phyloP scores from a whole-genome alignment of 2,888 invertebrate species.

The Tachina grossa region DNA sequence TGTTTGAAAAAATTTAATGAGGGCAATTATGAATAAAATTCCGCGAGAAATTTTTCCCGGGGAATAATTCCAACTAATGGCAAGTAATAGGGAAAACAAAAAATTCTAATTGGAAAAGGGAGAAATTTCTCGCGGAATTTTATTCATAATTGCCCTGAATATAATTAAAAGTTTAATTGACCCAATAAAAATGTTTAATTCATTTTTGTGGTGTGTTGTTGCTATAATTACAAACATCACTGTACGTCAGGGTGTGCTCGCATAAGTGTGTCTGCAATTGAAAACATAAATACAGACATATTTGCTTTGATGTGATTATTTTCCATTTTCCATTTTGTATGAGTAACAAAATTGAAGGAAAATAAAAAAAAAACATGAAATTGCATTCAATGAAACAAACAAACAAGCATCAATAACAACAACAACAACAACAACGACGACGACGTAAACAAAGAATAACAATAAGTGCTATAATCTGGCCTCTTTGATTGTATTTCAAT shows the following conservation, averaged over 20 bases:
- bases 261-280: neutral
- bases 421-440: neutral
- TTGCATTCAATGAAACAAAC: constrained; percentile 28
- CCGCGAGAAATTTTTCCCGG: too few relatives aligned
- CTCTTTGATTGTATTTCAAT: constrained; percentile 31
- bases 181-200: too few relatives aligned
- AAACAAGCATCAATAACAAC: neutral
- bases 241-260: neutral
- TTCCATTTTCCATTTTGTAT: constrained; percentile 6
- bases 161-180: too few relatives aligned
- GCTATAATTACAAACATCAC: neutral
- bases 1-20: too few relatives aligned
- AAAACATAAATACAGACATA: neutral
- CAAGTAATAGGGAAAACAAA: too few relatives aligned
- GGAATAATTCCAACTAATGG: too few relatives aligned
- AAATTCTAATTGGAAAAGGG: too few relatives aligned
- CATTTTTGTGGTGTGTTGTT: too few relatives aligned
- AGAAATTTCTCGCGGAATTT: too few relatives aligned
- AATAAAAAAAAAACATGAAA: constrained; percentile 21
- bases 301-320: constrained; percentile 38
- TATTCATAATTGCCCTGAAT: too few relatives aligned
- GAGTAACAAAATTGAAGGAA: neutral
- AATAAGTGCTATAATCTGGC: constrained; percentile 52
- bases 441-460: constrained; percentile 12
- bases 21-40: too few relatives aligned